These are phyloP conservation scores for Synanthedon tipuliformis DNA, from an alignment of 2,888 invertebrate species.

Conservation along the genomic window DNA sequence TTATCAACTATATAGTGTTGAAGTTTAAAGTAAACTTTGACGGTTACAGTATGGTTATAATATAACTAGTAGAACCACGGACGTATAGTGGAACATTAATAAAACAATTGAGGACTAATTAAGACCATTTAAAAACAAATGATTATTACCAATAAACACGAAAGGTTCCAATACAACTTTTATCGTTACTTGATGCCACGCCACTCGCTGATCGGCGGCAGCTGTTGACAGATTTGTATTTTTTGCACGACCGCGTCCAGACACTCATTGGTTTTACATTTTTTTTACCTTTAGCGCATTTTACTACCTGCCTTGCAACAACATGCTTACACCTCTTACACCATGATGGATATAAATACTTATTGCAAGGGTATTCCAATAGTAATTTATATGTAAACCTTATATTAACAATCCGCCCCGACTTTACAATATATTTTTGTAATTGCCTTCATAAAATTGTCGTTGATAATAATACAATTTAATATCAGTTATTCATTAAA, in stretches of 20 bases:
- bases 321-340: no score
- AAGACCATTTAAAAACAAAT: no score
- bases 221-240: conserved; percentile 41
- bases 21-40: background rate
- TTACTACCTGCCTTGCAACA: conserved; percentile 18
- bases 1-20: background rate
- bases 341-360: no score
- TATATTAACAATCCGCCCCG: no score
- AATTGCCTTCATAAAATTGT: no score
- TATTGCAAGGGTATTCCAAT: no score
- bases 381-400: no score
- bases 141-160: background rate
- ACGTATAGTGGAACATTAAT: background rate
- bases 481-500: no score
- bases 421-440: no score
- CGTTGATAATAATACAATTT: no score
- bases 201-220: conserved; percentile 13
- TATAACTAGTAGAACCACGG: background rate
- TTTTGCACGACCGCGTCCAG: conserved; percentile 33
- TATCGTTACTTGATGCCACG: no score
- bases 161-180: no score
- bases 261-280: conserved; percentile 46
- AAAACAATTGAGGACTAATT: background rate
- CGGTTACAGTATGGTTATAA: background rate
- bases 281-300: conserved; percentile 19